Conservation (phyloP, 2,888 invertebrate species). For the Agelastica alni region DNA sequence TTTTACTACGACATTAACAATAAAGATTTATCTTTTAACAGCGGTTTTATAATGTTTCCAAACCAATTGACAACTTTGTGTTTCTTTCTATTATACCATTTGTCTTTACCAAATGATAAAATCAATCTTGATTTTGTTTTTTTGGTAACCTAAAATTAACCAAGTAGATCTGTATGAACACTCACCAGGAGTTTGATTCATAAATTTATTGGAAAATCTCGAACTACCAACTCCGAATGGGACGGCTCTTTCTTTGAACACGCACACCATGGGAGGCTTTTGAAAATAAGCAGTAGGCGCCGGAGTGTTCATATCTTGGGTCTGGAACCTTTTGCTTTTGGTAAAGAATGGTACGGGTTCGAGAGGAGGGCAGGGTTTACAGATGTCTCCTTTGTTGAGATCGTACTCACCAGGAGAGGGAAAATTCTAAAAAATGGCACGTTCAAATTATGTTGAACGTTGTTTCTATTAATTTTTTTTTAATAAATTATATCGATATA, state of each 20-base stretch:
- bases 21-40: too few species aligned
- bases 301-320: constrained; percentile 31
- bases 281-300: constrained; percentile 40
- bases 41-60: too few species aligned
- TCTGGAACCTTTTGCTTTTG: constrained; percentile 38
- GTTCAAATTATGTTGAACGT: too few species aligned
- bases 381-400: constrained; percentile 16
- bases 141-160: too few species aligned
- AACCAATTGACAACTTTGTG: too few species aligned
- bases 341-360: constrained; percentile 42
- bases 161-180: not conserved
- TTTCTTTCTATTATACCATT: too few species aligned
- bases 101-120: too few species aligned
- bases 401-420: constrained; percentile 49
- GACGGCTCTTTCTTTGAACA: constrained; percentile 34
- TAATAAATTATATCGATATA: too few species aligned
- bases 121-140: too few species aligned
- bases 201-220: constrained; percentile 19
- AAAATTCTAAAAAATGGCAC: constrained; percentile 23
- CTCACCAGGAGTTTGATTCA: constrained; percentile 16
- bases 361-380: constrained; percentile 37
- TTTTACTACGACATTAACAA: too few species aligned
- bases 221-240: constrained; percentile 30
- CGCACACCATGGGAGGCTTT: constrained; percentile 13
- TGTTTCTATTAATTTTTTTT: too few species aligned